Evolutionary conservation across 2,888 invertebrate species (phyloP).

Genomic region (Oeneis ivallda): DNA sequence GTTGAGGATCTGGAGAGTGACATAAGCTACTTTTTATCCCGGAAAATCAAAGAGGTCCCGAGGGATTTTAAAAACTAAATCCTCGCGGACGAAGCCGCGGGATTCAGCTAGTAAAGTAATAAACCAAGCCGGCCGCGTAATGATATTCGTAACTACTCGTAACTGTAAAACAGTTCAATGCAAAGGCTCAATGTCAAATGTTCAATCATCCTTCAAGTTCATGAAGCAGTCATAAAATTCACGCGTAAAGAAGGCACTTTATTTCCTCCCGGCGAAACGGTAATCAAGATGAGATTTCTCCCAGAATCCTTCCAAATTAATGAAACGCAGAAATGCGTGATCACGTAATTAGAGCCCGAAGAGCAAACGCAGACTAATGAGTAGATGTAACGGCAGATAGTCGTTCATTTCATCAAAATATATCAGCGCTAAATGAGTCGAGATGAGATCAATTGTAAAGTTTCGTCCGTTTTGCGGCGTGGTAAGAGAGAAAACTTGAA

Average conservation of each 20-base stretch:
- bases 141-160: too few relatives aligned
- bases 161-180: too few relatives aligned
- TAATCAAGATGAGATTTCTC: slow-evolving; percentile 13
- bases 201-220: background rate
- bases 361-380: slow-evolving; percentile 20
- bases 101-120: background rate
- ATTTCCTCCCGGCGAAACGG: slow-evolving; percentile 3
- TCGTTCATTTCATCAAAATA: background rate
- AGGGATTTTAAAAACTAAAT: too few relatives aligned
- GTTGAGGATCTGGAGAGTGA: too few relatives aligned
- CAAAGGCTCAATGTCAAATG: too few relatives aligned
- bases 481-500: slow-evolving; percentile 4
- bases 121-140: background rate
- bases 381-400: background rate
- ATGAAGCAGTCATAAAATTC: slow-evolving; percentile 8
- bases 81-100: too few relatives aligned
- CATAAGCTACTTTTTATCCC: too few relatives aligned
- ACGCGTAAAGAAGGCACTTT: slow-evolving; percentile 11
- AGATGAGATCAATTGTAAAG: background rate
- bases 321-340: slow-evolving; percentile 25
- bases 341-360: slow-evolving; percentile 27
- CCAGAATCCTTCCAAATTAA: slow-evolving; percentile 21
- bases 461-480: background rate
- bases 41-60: too few relatives aligned
- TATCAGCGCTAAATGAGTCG: background rate